Base-by-base conservation (phyloP, 1,140 invertebrate genomes). In the Caenorhabditis latens region DNA sequence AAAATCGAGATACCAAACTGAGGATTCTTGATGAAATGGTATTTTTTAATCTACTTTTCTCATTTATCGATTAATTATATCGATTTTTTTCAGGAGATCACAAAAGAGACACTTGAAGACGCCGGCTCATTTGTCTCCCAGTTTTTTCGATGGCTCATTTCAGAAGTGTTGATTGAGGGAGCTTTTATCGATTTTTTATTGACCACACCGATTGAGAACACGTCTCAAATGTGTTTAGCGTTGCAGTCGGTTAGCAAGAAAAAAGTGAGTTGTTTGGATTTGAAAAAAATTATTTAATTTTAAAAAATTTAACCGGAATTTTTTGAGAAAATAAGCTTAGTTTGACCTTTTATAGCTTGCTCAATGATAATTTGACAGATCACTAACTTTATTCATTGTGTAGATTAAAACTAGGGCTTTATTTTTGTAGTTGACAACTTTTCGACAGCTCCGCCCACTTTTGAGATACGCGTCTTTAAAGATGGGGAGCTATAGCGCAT, bases 141-240 rank as follows among this genome's bases (percentile, higher is more conserved):
- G 1, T 86, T 86, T n/a, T 71, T 86, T 14, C 71, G 79, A 50
- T 86, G 75, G 75, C 21, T 86, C 1, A 43, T 86, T 21, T 21
- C 55, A 13, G 86, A 63, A 65, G 79, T 89, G 24, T 32, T 89
- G 83, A 57, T 89, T 14, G 75, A 84, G 16, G 85, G 85, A 19
- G 57, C 88, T 13, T 89, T 84, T 50, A 86, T 90, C 42, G 89
- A 90, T 61, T 84, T 90, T 43, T 65, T 90, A 11, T 61, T 90
- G 11, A 63, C 55, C 19, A 55, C 57, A 1, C 86, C 89, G 2
- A 55, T 90, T 46, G 83, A 84, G 11, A 55, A 85, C 42, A 9
- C 63, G 9, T 71, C 46, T 4, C 88, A 83, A 43, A 58, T 90
- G 4, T 61, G 53, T 43, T 19, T 43, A 9, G 42, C 84, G 21